Percentiles rank a stretch among this genome's conserved stretches.
These are phyloP conservation scores for Xiphydria camelus DNA, from an alignment of 2,888 invertebrate species.

Conservation along the genomic window DNA sequence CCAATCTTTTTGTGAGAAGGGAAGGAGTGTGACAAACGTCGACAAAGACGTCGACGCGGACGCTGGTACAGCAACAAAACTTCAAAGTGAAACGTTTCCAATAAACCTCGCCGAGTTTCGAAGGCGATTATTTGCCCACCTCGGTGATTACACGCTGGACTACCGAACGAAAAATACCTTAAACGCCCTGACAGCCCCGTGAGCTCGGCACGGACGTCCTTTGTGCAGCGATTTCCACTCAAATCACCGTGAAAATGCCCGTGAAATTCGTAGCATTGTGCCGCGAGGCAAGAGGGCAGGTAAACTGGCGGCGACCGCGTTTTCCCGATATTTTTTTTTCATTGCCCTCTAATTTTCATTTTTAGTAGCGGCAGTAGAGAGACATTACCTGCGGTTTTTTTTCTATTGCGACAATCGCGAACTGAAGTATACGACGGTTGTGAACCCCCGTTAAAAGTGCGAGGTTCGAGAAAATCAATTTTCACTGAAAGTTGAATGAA, in stretches of 20 bases:
- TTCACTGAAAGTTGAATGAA: no score
- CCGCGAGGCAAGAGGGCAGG: slow-evolving; percentile 9
- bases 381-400: no score
- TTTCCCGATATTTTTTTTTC: slow-evolving; percentile 15
- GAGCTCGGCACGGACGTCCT: slow-evolving; percentile 30
- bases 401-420: no score
- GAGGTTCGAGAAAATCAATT: no score
- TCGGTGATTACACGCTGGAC: slow-evolving; percentile 41
- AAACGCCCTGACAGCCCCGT: slow-evolving; percentile 23
- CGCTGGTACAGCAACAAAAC: slow-evolving; percentile 1
- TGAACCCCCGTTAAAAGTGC: no score
- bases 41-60: slow-evolving; percentile 31
- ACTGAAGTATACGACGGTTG: no score
- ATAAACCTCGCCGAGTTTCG: not conserved
- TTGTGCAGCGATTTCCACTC: slow-evolving; percentile 52
- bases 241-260: slow-evolving; percentile 54
- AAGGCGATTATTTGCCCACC: slow-evolving; percentile 42
- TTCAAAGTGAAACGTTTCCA: slow-evolving; percentile 1
- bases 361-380: no score
- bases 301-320: slow-evolving; percentile 1
- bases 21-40: slow-evolving; percentile 31
- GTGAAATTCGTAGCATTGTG: slow-evolving; percentile 45
- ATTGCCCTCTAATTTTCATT: no score
- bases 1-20: slow-evolving; percentile 23
- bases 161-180: slow-evolving; percentile 20